Base-by-base conservation (phyloP, 2,797 vertebrate genomes). In the Protonibea diacanthus region DNA sequence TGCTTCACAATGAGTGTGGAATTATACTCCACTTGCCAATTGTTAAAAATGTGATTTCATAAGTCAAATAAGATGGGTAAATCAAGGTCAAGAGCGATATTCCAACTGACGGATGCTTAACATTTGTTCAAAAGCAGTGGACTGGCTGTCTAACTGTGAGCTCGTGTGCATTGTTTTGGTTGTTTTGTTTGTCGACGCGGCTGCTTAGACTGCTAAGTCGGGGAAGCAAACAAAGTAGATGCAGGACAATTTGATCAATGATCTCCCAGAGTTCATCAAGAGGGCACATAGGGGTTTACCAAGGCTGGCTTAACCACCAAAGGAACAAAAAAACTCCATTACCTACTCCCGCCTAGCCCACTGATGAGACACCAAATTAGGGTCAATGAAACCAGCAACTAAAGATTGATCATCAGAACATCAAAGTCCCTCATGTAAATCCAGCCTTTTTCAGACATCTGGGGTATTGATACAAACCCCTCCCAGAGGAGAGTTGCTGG, bases 311-410 rank as follows among this genome's bases (percentile, higher is more conserved):
- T 95, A 96, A 93, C 91, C 91, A 93, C 93, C 92, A 93, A 93
- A 95, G 94, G 88, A 93, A 92, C 86, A 92, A 93, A 94, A 38
- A 94, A 93, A 80, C 92, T 91, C 89, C 85, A 83, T 91, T 91
- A 95, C 94, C 92, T 94, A 89, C 91, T 92, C 81, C 93, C 90
- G 91, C 91, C 91, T 79, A 71, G 89, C 87, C 90, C 91, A 91
- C 88, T 91, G 92, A 93, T 92, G 93, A 95, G 92, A 95, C 94
- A 92, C 94, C 91, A 92, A 93, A 92, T 85, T 80, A 87, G 87
- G 93, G 94, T 96, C 95, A 95, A 95, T 95, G 87, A 94, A 95
- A 94, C 91, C 93, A 94, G 93, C 93, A 93, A 94, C 88, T 85
- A 90, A 91, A 94, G 93, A 95, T 95, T 94, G 95, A 96, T 95